Conservation (phyloP, 2,888 invertebrate genomes). For the Glaucopsyche alexis region DNA sequence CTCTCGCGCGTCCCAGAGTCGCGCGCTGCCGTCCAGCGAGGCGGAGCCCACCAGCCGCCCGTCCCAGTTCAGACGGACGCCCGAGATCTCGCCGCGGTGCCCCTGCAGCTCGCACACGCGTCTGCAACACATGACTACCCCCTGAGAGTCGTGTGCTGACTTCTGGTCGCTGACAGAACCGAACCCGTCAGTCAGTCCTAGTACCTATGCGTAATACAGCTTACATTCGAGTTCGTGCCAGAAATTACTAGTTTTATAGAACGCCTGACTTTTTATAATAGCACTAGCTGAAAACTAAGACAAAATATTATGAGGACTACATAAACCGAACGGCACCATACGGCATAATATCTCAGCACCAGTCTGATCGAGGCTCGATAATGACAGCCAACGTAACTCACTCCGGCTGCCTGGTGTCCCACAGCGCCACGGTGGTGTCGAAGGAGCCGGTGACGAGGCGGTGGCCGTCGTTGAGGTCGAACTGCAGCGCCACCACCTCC, state of each 20-base stretch:
- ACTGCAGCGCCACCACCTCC: conserved; percentile 87
- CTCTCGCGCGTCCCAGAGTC: conserved; percentile 84
- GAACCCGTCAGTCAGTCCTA: too few relatives aligned
- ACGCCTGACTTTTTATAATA: too few relatives aligned
- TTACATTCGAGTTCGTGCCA: too few relatives aligned
- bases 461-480: conserved; percentile 84
- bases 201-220: too few relatives aligned
- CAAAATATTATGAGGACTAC: too few relatives aligned
- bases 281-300: too few relatives aligned
- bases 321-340: too few relatives aligned
- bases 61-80: conserved; percentile 85
- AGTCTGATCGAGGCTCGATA: too few relatives aligned
- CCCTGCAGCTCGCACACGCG: conserved; percentile 80
- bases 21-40: conserved; percentile 85
- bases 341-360: too few relatives aligned
- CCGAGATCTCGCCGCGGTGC: conserved; percentile 84
- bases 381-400: conserved; percentile 48
- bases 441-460: conserved; percentile 89
- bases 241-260: too few relatives aligned
- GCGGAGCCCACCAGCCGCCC: conserved; percentile 84
- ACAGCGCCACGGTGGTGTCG: conserved; percentile 86
- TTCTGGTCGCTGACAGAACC: too few relatives aligned
- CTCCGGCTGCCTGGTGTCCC: conserved; percentile 85
- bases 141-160: neutral
- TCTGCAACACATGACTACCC: conserved; percentile 53